phyloP scores from a whole-genome alignment of 2,797 vertebrate genomes.

The Anguilla pacifica region DNA sequence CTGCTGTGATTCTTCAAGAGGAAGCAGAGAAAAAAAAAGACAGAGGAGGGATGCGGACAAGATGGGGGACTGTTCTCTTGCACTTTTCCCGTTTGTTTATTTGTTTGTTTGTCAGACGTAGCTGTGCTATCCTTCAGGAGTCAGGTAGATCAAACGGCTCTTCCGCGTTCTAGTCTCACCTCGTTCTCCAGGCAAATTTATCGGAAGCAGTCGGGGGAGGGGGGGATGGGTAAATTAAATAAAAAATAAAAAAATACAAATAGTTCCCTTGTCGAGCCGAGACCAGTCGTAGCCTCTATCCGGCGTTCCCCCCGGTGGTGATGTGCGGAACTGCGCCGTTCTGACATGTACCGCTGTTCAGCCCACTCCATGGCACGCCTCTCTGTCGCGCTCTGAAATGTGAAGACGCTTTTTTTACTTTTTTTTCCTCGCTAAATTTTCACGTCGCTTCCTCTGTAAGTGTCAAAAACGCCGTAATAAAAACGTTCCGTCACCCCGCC shows the following conservation, averaged over 20 bases:
- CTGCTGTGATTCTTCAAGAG: not conserved
- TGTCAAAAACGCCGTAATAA: not conserved
- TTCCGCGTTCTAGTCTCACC: not conserved
- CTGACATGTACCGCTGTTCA: not conserved
- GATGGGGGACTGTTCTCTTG: not conserved
- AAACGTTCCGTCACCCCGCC: not conserved
- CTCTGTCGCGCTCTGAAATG: not conserved
- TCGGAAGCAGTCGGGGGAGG: not conserved
- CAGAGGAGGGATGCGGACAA: not conserved
- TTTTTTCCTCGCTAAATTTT: not conserved
- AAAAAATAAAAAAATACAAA: not conserved
- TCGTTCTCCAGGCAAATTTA: constrained; percentile 17
- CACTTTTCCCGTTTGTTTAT: not conserved
- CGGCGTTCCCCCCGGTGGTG: not conserved
- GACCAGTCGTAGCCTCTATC: not conserved
- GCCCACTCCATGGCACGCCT: not conserved
- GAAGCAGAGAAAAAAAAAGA: not conserved
- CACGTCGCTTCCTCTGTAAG: not conserved
- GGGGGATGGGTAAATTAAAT: not conserved
- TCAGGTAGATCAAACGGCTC: constrained; percentile 4
- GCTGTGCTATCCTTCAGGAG: not conserved
- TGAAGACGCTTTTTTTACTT: not conserved
- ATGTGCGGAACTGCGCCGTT: not conserved
- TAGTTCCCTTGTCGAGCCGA: not conserved
- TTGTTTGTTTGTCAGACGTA: constrained; percentile 12